phyloP scores from a whole-genome alignment of 2,888 invertebrate species.

The Orchestes rusci region DNA sequence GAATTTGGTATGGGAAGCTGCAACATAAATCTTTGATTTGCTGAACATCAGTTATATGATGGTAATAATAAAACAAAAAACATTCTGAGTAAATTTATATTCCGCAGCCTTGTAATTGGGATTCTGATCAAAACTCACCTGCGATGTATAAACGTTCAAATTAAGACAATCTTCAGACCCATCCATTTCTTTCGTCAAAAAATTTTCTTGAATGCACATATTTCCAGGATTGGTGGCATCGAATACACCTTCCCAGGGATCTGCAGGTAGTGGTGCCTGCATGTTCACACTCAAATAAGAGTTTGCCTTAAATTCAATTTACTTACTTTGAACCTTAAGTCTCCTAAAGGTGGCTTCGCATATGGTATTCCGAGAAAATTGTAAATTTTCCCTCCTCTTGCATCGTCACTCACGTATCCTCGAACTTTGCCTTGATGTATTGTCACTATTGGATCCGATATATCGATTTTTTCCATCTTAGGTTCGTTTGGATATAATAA shows the following conservation, averaged over 20 bases:
- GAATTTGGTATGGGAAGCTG: no score
- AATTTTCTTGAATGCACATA: constrained; percentile 20
- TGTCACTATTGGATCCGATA: constrained; percentile 24
- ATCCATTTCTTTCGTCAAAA: constrained; percentile 13
- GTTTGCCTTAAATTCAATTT: no score
- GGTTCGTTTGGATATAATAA: no score
- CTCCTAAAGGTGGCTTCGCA: constrained; percentile 39
- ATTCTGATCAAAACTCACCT: no score
- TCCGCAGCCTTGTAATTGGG: no score
- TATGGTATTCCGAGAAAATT: constrained; percentile 42
- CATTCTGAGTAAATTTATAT: no score
- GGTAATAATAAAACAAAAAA: no score
- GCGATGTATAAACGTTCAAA: constrained; percentile 24
- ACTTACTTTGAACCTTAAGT: constrained; percentile 40
- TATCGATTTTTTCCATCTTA: no score
- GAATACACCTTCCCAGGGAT: constrained; percentile 30
- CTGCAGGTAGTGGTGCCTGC: constrained; percentile 31
- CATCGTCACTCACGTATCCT: constrained; percentile 32
- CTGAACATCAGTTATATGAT: no score
- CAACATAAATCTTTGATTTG: no score
- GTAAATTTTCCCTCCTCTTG: constrained; percentile 33
- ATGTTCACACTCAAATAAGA: background rate
- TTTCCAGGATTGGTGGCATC: constrained; percentile 31
- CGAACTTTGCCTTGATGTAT: constrained; percentile 32
- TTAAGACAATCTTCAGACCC: constrained; percentile 28